Percentiles rank a stretch among this genome's conserved stretches.
phyloP scores from a whole-genome alignment of 2,113 vertebrate genomes.

The Myiagra hebetior region DNA sequence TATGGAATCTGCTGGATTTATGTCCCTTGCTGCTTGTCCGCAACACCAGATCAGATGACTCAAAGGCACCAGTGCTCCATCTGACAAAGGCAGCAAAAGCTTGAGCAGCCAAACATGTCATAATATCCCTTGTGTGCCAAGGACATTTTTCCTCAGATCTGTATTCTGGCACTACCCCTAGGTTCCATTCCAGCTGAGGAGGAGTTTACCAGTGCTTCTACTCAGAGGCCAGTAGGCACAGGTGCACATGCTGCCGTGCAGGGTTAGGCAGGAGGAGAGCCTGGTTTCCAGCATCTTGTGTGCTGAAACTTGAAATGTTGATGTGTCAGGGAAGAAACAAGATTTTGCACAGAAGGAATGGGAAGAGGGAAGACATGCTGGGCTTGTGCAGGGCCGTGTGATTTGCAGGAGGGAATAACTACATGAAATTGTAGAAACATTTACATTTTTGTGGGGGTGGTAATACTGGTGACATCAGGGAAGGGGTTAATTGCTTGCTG shows the following conservation, averaged over 20 bases:
- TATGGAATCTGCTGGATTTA: not conserved
- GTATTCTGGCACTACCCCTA: not conserved
- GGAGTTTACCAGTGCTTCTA: not conserved
- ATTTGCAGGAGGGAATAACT: not conserved
- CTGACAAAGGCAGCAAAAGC: not conserved
- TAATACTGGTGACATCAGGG: not conserved
- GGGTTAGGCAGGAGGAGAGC: not conserved
- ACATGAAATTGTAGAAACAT: not conserved
- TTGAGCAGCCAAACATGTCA: not conserved
- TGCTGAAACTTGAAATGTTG: not conserved
- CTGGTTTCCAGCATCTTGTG: not conserved
- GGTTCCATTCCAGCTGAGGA: not conserved
- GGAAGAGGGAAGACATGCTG: not conserved
- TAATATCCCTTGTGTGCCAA: not conserved
- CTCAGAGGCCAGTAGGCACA: not conserved
- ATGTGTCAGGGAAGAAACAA: not conserved
- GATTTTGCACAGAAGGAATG: not conserved
- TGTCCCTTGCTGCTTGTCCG: not conserved
- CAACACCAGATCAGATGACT: not conserved
- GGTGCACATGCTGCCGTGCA: not conserved
- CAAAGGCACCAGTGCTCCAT: not conserved
- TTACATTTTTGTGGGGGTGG: not conserved
- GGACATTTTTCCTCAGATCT: not conserved
- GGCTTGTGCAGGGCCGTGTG: not conserved
- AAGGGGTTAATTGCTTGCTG: constrained; percentile 8